Evolutionary conservation across 1,140 invertebrate genomes (phyloP).

Genomic region (Cydia strobilella): DNA sequence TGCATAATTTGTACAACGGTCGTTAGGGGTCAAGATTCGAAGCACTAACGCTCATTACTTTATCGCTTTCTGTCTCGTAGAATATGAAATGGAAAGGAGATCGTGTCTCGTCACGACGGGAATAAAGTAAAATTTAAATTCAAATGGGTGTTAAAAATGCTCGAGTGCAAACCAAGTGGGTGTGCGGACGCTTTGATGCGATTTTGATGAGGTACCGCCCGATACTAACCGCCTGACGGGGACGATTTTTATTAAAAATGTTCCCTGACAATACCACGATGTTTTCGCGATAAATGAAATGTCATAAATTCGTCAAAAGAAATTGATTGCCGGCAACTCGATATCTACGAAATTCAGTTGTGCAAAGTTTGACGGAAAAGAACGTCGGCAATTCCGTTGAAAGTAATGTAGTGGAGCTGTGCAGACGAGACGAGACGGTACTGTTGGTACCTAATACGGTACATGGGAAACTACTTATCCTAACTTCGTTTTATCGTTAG

Average conservation of each 20-base stretch:
- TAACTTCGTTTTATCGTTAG: slow-evolving; percentile 72
- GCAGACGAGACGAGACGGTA: slow-evolving; percentile 46
- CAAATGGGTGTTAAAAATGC: slow-evolving; percentile 62
- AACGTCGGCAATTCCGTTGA: slow-evolving; percentile 19
- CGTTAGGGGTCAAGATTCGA: slow-evolving; percentile 15
- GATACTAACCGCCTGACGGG: slow-evolving; percentile 33
- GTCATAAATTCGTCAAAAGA: slow-evolving; percentile 45
- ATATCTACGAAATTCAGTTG: slow-evolving; percentile 30
- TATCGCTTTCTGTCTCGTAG: slow-evolving; percentile 48
- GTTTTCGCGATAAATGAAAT: slow-evolving; percentile 45
- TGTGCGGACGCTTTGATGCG: slow-evolving; percentile 52
- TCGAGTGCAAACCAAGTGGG: slow-evolving; percentile 43
- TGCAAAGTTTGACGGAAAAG: slow-evolving; percentile 28
- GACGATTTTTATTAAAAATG: slow-evolving; percentile 50
- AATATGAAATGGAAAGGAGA: slow-evolving; percentile 48
- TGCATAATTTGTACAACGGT: background rate
- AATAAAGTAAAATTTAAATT: slow-evolving; percentile 58
- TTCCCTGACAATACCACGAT: slow-evolving; percentile 42
- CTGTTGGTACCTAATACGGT: slow-evolving; percentile 38
- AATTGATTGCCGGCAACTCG: slow-evolving; percentile 44
- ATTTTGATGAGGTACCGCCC: slow-evolving; percentile 57
- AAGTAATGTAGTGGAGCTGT: slow-evolving; percentile 40
- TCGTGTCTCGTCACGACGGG: slow-evolving; percentile 46
- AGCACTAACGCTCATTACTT: slow-evolving; percentile 43
- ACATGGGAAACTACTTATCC: slow-evolving; percentile 78